Conservation (phyloP, 2,888 invertebrate species). For the Tineola bisselliella region DNA sequence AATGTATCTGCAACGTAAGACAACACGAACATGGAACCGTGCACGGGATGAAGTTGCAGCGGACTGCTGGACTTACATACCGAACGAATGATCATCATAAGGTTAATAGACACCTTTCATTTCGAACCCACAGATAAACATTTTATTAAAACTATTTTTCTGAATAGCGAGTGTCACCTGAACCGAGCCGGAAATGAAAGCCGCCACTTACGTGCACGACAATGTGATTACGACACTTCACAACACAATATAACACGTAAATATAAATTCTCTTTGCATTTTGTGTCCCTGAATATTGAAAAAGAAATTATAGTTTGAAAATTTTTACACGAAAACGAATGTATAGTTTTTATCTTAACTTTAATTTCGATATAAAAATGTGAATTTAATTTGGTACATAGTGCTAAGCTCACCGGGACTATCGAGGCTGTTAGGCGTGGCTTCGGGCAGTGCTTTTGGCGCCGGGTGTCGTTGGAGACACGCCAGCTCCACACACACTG, state of each 20-base stretch:
- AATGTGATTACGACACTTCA: neutral
- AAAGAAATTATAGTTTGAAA: neutral
- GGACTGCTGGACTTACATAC: neutral
- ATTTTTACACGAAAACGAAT: neutral
- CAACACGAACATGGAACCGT: conserved; percentile 48
- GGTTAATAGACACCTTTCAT: neutral
- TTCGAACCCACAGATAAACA: neutral
- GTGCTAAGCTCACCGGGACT: conserved; percentile 45
- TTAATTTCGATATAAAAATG: too few relatives aligned
- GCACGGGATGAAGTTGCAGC: conserved; percentile 25
- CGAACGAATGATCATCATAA: neutral
- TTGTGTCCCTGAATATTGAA: neutral
- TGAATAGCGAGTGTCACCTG: too few relatives aligned
- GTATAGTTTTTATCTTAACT: neutral
- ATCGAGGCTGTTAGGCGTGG: conserved; percentile 60
- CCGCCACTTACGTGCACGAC: neutral
- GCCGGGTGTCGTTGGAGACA: conserved; percentile 70
- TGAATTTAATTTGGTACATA: neutral
- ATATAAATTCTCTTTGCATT: neutral
- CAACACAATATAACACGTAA: neutral
- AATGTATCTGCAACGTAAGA: conserved; percentile 90
- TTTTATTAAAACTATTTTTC: too few relatives aligned
- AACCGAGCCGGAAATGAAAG: neutral
- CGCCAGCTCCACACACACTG: conserved; percentile 83
- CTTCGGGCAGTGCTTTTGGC: conserved; percentile 58